phyloP scores from a whole-genome alignment of 2,113 vertebrate species.

The Rhynchomys soricoides region DNA sequence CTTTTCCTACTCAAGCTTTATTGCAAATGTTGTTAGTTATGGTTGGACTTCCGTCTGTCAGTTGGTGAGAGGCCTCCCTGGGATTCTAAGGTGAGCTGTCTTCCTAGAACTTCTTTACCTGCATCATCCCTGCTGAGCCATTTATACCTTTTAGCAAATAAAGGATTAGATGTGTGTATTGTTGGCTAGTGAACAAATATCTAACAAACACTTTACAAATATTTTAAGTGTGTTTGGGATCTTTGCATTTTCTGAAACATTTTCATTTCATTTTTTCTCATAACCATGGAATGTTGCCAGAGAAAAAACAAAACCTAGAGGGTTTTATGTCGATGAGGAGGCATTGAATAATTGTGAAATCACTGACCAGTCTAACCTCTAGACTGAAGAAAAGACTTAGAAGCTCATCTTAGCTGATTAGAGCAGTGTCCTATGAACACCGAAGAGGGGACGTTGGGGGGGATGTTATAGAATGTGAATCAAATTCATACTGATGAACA shows the following conservation, averaged over 20 bases:
- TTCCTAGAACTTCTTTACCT: not conserved
- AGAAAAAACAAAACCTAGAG: not conserved
- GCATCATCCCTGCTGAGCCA: not conserved
- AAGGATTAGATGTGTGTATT: not conserved
- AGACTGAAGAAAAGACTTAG: not conserved
- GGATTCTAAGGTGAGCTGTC: not conserved
- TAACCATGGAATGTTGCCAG: not conserved
- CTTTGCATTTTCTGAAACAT: constrained; percentile 1
- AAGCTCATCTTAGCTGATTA: not conserved
- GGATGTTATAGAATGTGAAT: not conserved
- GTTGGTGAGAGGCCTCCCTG: not conserved
- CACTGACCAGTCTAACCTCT: not conserved
- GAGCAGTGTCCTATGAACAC: not conserved
- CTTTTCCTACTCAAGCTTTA: not conserved
- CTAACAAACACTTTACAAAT: not conserved
- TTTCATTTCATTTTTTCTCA: not conserved
- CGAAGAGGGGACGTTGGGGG: too few relatives aligned
- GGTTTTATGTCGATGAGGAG: not conserved
- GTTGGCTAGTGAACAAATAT: not conserved
- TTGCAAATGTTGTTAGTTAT: not conserved
- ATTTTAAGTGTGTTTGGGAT: not conserved
- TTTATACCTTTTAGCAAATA: not conserved
- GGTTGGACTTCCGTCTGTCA: not conserved
- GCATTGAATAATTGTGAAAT: not conserved
- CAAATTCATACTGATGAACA: not conserved